phyloP scores from a whole-genome alignment of 2,888 invertebrate species.

The Hesperia comma region DNA sequence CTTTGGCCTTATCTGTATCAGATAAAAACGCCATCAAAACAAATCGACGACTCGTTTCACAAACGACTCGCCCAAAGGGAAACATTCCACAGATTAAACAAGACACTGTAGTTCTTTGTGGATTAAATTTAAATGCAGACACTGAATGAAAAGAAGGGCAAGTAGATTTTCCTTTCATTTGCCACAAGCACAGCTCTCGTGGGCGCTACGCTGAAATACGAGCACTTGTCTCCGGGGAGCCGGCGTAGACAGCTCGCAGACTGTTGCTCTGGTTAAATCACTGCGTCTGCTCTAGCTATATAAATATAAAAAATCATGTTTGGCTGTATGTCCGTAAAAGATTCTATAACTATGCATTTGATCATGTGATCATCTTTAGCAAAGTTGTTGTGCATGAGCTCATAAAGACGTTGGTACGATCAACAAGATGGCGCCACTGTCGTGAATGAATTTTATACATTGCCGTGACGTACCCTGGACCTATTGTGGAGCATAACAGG shows the following conservation, averaged over 20 bases:
- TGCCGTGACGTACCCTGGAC: too few species aligned
- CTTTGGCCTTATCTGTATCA: not conserved
- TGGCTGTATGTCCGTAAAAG: too few species aligned
- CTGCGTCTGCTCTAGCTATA: too few species aligned
- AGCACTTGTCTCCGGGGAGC: conserved; percentile 28
- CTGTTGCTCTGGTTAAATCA: conserved; percentile 21
- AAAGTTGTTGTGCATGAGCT: too few species aligned
- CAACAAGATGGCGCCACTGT: too few species aligned
- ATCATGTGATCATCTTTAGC: too few species aligned
- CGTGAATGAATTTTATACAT: too few species aligned
- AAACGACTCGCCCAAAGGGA: not conserved
- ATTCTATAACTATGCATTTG: too few species aligned
- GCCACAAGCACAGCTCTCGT: not conserved
- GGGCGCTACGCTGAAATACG: conserved; percentile 17
- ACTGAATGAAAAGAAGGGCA: conserved; percentile 13
- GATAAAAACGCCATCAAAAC: not conserved
- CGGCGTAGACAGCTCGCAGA: conserved; percentile 37
- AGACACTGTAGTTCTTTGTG: not conserved
- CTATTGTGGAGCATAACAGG: too few species aligned
- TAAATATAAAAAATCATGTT: too few species aligned
- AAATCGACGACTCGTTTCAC: not conserved
- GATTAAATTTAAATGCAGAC: conserved; percentile 8
- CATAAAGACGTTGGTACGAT: too few species aligned
- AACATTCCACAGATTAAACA: not conserved
- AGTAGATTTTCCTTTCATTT: conserved; percentile 26